Conservation (phyloP, 2,797 vertebrate genomes). For the Siniperca undulata region DNA sequence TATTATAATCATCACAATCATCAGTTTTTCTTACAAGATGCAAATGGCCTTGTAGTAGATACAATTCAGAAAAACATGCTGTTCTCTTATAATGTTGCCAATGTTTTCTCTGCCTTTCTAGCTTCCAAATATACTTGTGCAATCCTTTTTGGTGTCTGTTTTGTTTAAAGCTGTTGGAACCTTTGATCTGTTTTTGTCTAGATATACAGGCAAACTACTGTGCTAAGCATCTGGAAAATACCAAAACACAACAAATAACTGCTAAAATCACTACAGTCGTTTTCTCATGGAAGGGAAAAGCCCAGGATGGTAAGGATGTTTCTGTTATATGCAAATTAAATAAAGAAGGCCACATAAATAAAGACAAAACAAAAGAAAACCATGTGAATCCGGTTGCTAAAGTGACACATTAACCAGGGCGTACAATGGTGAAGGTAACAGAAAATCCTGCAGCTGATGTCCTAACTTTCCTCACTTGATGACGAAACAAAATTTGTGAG, state of each 20-base stretch:
- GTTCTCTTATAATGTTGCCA: background rate
- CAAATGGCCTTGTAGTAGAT: background rate
- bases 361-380: constrained; percentile 19
- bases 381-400: background rate
- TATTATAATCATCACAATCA: constrained; percentile 2
- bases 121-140: constrained; percentile 1
- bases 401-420: background rate
- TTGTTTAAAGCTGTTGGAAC: background rate
- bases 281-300: constrained; percentile 5
- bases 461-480: background rate
- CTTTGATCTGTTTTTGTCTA: background rate
- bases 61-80: background rate
- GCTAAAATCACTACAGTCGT: background rate
- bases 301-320: background rate
- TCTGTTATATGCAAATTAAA: constrained; percentile 23
- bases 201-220: background rate
- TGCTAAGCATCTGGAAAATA: background rate
- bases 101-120: background rate
- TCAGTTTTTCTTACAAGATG: constrained; percentile 8
- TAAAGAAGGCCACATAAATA: background rate
- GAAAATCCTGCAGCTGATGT: background rate
- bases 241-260: background rate
- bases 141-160: background rate
- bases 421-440: background rate
- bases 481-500: background rate